Evolutionary conservation across 2,888 invertebrate genomes (phyloP).

Genomic region (Cheilosia impressa): DNA sequence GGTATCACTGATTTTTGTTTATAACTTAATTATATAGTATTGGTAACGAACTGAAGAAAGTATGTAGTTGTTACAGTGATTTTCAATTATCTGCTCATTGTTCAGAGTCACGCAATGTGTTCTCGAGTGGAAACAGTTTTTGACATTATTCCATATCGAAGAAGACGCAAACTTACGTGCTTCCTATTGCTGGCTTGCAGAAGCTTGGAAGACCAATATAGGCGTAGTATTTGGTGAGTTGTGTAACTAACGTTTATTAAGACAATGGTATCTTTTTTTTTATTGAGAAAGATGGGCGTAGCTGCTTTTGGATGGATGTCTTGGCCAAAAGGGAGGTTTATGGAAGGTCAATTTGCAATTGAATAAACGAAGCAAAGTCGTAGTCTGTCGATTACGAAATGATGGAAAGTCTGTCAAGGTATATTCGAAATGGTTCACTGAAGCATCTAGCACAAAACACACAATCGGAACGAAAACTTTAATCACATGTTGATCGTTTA

Average conservation of each 20-base stretch:
- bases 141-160: slow-evolving; percentile 50
- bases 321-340: slow-evolving; percentile 11
- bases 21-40: slow-evolving; percentile 47
- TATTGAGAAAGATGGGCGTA: slow-evolving; percentile 9
- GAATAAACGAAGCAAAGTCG: no score
- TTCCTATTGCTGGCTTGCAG: slow-evolving; percentile 32
- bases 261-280: neutral
- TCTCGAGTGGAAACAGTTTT: slow-evolving; percentile 63
- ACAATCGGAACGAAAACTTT: no score
- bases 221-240: slow-evolving; percentile 6
- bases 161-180: slow-evolving; percentile 23
- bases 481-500: no score
- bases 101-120: slow-evolving; percentile 63
- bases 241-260: neutral
- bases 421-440: no score
- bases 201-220: slow-evolving; percentile 13
- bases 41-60: slow-evolving; percentile 44
- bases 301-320: slow-evolving; percentile 25
- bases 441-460: no score
- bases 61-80: slow-evolving; percentile 48
- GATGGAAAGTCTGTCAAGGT: no score
- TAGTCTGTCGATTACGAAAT: no score
- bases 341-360: no score
- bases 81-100: slow-evolving; percentile 46
- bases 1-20: slow-evolving; percentile 29